Conservation (phyloP, 1,140 invertebrate species). For the Thereuonema tuberculata region DNA sequence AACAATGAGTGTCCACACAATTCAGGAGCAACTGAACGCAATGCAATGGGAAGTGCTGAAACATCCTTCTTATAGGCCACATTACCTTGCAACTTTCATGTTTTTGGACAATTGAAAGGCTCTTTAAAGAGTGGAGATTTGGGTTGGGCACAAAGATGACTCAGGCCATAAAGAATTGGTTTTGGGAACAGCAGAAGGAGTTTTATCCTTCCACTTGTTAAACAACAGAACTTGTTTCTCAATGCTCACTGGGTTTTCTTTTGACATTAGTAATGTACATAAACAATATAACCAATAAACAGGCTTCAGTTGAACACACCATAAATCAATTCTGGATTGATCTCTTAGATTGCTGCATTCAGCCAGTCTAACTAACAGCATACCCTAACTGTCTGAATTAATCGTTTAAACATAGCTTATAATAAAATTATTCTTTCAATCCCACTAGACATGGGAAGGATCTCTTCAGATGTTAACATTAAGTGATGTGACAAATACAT, state of each 20-base stretch:
- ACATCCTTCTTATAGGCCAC: neutral
- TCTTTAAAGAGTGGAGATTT: neutral
- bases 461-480: too few relatives aligned
- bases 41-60: neutral
- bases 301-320: too few relatives aligned
- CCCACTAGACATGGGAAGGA: too few relatives aligned
- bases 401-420: too few relatives aligned
- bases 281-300: too few relatives aligned
- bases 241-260: slow-evolving; percentile 16
- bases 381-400: too few relatives aligned
- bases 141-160: neutral
- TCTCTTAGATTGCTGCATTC: too few relatives aligned
- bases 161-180: neutral
- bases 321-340: too few relatives aligned
- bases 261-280: too few relatives aligned
- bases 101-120: neutral
- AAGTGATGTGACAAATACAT: too few relatives aligned
- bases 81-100: neutral
- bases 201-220: neutral
- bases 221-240: neutral
- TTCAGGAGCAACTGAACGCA: neutral
- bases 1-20: neutral
- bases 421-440: too few relatives aligned
- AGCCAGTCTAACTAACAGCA: too few relatives aligned
- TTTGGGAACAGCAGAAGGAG: neutral